Evolutionary conservation across 2,888 invertebrate species (phyloP), one percentile per base, ranked within the genome.

Genomic region (Dermolepida albohirtum): DNA sequence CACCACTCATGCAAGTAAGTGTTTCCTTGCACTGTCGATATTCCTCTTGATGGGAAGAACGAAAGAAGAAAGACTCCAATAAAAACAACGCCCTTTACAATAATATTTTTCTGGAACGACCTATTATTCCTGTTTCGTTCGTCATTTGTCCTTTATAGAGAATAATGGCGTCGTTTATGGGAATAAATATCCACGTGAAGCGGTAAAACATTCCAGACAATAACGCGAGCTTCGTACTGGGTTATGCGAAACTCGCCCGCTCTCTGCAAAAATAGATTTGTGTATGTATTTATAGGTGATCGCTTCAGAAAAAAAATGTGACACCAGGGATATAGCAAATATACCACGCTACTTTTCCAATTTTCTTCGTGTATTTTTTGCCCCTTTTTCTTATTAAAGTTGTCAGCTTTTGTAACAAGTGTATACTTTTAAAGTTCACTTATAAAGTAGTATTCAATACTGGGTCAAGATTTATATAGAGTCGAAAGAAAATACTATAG

Each of bases 121-220:
- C 64, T 54, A 54, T 64, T 64, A 54, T 44, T 64, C 64, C 52
- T 29, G 44, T 52, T 43, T 44, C 64, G 64, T 54, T 64, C 54
- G 47, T 62, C 59, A 47, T 47, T 62, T 62, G 64, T 64, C 64
- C 43, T 44, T 44, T 64, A 54, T 41, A 54, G 43, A 64, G 52
- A 51, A 54, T 41, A 64, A 64, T 54, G 64, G 41, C 54, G 44
- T 41, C 64, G 41, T 54, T 51, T 54, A 64, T 52, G 29, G 52
- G 64, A 52, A 64, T 64, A 64, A 64, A 64, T 64, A 64, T 64
- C 64, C 44, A 54, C 64, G 64, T 64, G 44, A 52, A 40, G 64
- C 27, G 16, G 41, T 43, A 54, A 51, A 64, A 54, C 54, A 44
- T 54, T 64, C 44, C 27, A 14, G 52, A 52, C 41, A 64, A 51